phyloP scores from a whole-genome alignment of 2,888 invertebrate genomes.

The Lasioglossum calceatum region DNA sequence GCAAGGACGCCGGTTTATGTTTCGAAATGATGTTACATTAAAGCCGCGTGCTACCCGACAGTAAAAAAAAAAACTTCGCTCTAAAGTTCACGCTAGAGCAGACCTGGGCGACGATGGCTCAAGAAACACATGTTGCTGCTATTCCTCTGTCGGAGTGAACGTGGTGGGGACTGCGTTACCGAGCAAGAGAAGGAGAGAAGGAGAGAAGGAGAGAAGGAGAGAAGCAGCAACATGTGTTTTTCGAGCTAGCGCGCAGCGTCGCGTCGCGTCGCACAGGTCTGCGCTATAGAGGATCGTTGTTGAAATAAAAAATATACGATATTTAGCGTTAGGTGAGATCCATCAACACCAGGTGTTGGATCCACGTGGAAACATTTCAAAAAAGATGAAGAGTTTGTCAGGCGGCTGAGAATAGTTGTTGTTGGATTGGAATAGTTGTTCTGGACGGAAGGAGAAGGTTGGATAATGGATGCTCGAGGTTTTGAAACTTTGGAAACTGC shows the following conservation, averaged over 20 bases:
- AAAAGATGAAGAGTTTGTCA: not conserved
- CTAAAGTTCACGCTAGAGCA: not conserved
- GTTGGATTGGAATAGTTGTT: too few relatives aligned
- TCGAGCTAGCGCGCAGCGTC: too few relatives aligned
- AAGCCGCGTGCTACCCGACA: not conserved
- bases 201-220: too few relatives aligned
- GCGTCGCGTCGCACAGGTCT: too few relatives aligned
- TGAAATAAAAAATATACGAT: not conserved
- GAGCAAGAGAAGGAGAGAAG: too few relatives aligned
- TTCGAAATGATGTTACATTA: slow-evolving; percentile 1
- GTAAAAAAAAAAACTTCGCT: not conserved
- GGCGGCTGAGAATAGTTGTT: not conserved
- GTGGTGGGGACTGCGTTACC: too few relatives aligned
- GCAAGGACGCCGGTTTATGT: not conserved
- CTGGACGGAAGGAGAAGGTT: too few relatives aligned
- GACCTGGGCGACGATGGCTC: too few relatives aligned
- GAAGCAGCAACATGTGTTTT: too few relatives aligned
- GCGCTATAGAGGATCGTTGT: not conserved
- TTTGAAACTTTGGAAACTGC: slow-evolving; percentile 3
- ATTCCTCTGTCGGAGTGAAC: too few relatives aligned
- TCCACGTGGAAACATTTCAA: not conserved
- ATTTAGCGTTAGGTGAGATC: not conserved
- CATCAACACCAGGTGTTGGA: not conserved
- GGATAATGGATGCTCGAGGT: too few relatives aligned
- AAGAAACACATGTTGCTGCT: too few relatives aligned